Evolutionary conservation across 2,888 invertebrate genomes (phyloP), one percentile per base, ranked within the genome.

Genomic region (Biston stratarius): DNA sequence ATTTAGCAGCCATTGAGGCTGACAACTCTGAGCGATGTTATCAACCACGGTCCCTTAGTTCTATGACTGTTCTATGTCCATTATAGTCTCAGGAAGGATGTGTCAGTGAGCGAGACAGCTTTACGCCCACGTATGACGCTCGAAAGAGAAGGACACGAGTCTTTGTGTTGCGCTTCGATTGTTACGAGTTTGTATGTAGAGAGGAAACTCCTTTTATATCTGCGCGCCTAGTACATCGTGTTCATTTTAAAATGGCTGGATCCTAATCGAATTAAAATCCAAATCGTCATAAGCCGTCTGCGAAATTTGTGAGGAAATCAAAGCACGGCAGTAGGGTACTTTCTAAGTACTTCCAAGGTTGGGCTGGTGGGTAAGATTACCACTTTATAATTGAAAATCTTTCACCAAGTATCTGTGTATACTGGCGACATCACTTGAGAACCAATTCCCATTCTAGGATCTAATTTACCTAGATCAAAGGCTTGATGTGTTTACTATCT

Each of bases 131-230:
- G 84, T 90, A 86, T 77, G 72, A 72, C 73, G 87, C 75, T 83
- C 84, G 86, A 90, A 89, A 86, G 84, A 84, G 87, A 89, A 82
- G 81, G 87, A 89, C 89, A 85, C 77, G 76, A 82, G 83, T 84
- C 85, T 86, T 90, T 91, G 89, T 90, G 84, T 84, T 90, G 83
- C 85, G 85, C 67, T 78, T 86, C 87, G 86, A 90, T 91, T 90
- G 90, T 90, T 80, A 79, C 71, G 87, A 87, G 82, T 90, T 90
- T 88, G 88, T 88, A 89, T 90, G 87, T 87, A 85, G 83, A 84
- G 79, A 82, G 86, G 86, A 87, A 88, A 81, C 86, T 84, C 77
- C 82, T 85, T 86, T 87, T 85, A 84, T 85, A 77, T 82, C 77
- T 81, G 80, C 59, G 73, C 72, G 80, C 83, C 84, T 83, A 73